Percentiles rank a stretch among this genome's conserved stretches.
These are phyloP conservation scores for Coryphaenoides rupestris DNA, from an alignment of 2,113 vertebrate genomes.

Conservation along the genomic window DNA sequence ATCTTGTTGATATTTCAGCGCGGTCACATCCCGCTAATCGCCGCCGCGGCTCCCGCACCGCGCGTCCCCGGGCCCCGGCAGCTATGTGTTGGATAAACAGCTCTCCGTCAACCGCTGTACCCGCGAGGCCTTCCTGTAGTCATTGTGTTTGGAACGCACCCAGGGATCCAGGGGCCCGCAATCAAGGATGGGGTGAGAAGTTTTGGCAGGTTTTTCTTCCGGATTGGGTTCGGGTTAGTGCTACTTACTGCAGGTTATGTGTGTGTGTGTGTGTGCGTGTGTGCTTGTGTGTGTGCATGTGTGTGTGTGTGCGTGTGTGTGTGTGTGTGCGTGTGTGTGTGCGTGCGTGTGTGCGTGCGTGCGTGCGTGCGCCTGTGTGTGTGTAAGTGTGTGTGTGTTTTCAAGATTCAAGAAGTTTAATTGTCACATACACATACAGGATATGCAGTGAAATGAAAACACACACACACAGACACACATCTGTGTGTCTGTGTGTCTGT, in stretches of 20 bases:
- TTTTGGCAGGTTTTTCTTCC: conserved; percentile 24
- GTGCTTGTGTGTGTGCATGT: not conserved
- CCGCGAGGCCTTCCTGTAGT: conserved; percentile 27
- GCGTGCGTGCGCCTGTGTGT: conserved; percentile 1
- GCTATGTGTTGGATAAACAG: conserved; percentile 57
- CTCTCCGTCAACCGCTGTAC: conserved; percentile 56
- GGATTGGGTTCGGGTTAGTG: too few relatives aligned
- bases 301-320: not conserved
- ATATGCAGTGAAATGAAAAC: too few relatives aligned
- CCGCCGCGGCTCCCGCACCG: conserved; percentile 17
- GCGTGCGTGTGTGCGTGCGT: not conserved
- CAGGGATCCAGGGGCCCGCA: conserved; percentile 30
- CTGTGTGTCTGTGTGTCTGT: too few relatives aligned
- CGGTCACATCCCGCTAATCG: conserved; percentile 32
- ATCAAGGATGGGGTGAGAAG: conserved; percentile 12
- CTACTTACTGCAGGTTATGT: too few relatives aligned
- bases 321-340: conserved; percentile 1
- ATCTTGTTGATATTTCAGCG: not conserved
- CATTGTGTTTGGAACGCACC: conserved; percentile 56
- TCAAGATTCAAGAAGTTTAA: too few relatives aligned
- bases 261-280: too few relatives aligned
- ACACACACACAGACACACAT: too few relatives aligned
- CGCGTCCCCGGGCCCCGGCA: conserved; percentile 43
- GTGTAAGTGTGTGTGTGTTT: conserved; percentile 3
- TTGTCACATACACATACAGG: too few relatives aligned